Percentiles rank a stretch among this genome's conserved stretches.
Conservation (phyloP, 2,113 vertebrate genomes). For the Columba janthina region DNA sequence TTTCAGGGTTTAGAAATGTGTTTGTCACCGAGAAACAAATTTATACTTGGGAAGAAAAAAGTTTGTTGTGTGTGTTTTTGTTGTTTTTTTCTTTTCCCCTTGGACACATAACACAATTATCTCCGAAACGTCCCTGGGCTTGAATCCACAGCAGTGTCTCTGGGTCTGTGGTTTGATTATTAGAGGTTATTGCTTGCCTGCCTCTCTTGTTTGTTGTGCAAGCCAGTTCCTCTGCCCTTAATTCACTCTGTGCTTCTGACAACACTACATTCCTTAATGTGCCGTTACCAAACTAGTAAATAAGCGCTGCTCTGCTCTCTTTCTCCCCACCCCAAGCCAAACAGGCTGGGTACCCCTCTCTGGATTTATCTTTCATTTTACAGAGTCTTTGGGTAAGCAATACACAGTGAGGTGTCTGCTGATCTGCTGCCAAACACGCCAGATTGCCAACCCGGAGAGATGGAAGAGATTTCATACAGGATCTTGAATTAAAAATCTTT, state of each 20-base stretch:
- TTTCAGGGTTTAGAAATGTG: slow-evolving; percentile 46
- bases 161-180: not conserved
- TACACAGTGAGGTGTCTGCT: not conserved
- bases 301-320: not conserved
- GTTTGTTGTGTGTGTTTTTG: not conserved
- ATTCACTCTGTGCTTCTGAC: not conserved
- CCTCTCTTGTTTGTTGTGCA: slow-evolving; percentile 6
- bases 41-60: not conserved
- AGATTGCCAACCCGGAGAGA: not conserved
- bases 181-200: not conserved
- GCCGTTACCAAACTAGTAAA: not conserved
- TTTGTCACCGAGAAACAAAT: slow-evolving; percentile 8
- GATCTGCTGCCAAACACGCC: not conserved
- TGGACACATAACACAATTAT: not conserved
- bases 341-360: not conserved
- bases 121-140: not conserved
- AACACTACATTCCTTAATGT: not conserved
- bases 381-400: not conserved
- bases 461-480: not conserved
- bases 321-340: not conserved
- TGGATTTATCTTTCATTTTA: not conserved
- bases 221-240: slow-evolving; percentile 37
- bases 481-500: not conserved
- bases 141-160: not conserved
- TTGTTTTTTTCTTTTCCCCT: not conserved